Conservation (phyloP, 2,888 invertebrate species). For the Dryadula phaetusa region DNA sequence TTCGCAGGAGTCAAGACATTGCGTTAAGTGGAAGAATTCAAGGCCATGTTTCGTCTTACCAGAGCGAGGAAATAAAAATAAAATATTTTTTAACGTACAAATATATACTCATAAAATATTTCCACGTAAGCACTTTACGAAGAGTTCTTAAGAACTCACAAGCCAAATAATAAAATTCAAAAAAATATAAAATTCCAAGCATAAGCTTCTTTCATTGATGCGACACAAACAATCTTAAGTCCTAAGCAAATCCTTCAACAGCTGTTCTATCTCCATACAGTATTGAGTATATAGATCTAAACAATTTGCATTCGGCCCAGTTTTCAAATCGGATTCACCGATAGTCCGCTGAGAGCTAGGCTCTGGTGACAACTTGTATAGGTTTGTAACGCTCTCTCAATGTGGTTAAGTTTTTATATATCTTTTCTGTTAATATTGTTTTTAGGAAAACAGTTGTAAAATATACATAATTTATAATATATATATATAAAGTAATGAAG, state of each 20-base stretch:
- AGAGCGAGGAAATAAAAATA: too few species aligned
- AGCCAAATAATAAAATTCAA: neutral
- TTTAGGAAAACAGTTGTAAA: neutral
- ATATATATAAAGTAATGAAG: too few species aligned
- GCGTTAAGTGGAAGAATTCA: too few species aligned
- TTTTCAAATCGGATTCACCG: conserved; percentile 24
- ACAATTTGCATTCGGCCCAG: conserved; percentile 24
- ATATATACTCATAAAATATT: neutral
- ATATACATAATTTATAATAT: too few species aligned
- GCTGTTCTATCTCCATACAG: conserved; percentile 4
- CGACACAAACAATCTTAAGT: conserved; percentile 6
- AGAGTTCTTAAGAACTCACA: neutral
- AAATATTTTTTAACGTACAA: too few species aligned
- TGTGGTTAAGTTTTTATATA: neutral
- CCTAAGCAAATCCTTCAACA: conserved; percentile 20
- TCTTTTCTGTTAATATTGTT: neutral
- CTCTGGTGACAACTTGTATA: neutral
- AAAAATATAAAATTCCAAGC: neutral
- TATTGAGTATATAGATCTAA: conserved; percentile 7
- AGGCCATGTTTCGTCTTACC: too few species aligned
- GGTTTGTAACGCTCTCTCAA: conserved; percentile 9
- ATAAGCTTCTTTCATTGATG: neutral
- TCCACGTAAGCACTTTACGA: neutral
- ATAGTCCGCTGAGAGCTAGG: conserved; percentile 5
- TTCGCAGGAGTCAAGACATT: too few species aligned